Evolutionary conservation across 2,113 vertebrate genomes (phyloP), one percentile per base, ranked within the genome.

Genomic region (Paradoxurus hermaphroditus): DNA sequence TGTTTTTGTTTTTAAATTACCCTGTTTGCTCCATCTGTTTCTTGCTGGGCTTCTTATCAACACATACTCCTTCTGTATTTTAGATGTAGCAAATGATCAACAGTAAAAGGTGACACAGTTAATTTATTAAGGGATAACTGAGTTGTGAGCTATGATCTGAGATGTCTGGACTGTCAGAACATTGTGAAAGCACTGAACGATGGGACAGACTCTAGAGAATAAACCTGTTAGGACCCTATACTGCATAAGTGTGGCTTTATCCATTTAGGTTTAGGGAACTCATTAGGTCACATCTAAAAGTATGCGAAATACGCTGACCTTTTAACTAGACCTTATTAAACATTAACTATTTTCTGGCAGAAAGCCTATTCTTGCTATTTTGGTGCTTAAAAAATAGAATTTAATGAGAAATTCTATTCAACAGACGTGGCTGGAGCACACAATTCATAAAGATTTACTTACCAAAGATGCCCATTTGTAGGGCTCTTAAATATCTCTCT

Each of bases 291-390:
- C 72, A 86, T 78, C 11, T 68, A 34, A 70, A 85, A 95, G 31
- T 91, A 86, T 91, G n/a, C 34, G 16, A 79, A 91, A 84, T 70
- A 25, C 31, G 34, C 29, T 91, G 82, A 87, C 25, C 59, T 95
- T 93, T 90, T 84, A 91, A 88, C n/a, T 27, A 84, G 14, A 87
- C 10, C 15, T 85, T 87, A 72, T 51, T 68, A 68, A 95, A 96
- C 14, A 10, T 73, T 90, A 86, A 21, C 4, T 7, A 19, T 77
- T 85, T 94, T 82, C 44, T 65, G 5, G 21, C 25, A 90, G 46
- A 86, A n/a, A 82, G 72, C 19, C 3, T 44, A 63, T 62, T 7
- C 49, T 94, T 86, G 23, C 4, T 68, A 70, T 81, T 85, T 90
- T 77, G 23, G 7, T 73, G 68, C 91, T 65, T 10, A 88, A 29